phyloP scores from a whole-genome alignment of 2,888 invertebrate species.

The Panzeria rudis region DNA sequence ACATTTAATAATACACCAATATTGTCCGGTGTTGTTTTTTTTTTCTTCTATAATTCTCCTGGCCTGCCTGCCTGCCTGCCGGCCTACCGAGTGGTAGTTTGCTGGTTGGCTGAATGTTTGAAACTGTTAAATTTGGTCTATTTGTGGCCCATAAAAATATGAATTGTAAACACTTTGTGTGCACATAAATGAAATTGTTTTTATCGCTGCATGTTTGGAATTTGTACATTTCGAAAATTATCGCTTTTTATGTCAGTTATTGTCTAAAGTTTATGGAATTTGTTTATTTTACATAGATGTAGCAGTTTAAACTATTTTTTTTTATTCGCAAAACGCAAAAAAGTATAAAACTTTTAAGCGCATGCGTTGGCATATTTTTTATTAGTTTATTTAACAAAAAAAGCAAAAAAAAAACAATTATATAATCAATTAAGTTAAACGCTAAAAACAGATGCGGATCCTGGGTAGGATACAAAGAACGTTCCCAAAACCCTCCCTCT shows the following conservation, averaged over 20 bases:
- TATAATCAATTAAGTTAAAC: constrained; percentile 17
- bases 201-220: constrained; percentile 73
- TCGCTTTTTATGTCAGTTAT: constrained; percentile 72
- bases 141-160: constrained; percentile 71
- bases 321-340: constrained; percentile 3
- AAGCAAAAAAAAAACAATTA: constrained; percentile 13
- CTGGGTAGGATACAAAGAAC: not conserved
- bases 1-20: constrained; percentile 50
- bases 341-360: constrained; percentile 1
- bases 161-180: constrained; percentile 71
- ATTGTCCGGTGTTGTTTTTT: constrained; percentile 30
- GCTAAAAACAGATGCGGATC: not conserved
- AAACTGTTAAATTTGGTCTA: constrained; percentile 56
- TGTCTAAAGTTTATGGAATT: constrained; percentile 72
- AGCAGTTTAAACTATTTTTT: constrained; percentile 23
- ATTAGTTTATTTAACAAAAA: constrained; percentile 9
- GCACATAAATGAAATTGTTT: constrained; percentile 73
- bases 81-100: constrained; percentile 20
- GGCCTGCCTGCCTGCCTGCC: not conserved
- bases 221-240: constrained; percentile 73
- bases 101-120: constrained; percentile 30
- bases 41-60: constrained; percentile 14
- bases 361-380: constrained; percentile 48
- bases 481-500: too few species aligned
- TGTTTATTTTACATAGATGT: constrained; percentile 56